These are phyloP conservation scores for Phyllotreta striolata DNA, from an alignment of 2,888 invertebrate species.

Conservation along the genomic window DNA sequence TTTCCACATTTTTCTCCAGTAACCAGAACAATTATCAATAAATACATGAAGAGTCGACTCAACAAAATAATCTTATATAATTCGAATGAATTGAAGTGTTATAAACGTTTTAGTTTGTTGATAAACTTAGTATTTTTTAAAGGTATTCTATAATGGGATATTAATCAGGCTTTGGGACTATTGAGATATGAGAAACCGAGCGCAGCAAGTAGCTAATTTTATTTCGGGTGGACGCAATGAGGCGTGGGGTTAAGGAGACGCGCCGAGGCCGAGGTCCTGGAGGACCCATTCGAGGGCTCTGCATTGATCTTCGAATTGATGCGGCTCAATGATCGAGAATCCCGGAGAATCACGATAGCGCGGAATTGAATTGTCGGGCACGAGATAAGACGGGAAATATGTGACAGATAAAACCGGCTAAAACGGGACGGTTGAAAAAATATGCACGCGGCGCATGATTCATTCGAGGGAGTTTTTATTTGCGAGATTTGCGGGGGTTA, in stretches of 20 bases:
- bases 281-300: constrained; percentile 28
- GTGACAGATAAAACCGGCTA: constrained; percentile 13
- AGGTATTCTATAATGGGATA: too few relatives aligned
- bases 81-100: too few relatives aligned
- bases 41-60: too few relatives aligned
- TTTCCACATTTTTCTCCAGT: constrained; percentile 9
- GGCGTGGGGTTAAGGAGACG: constrained; percentile 29
- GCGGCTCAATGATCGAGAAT: constrained; percentile 33
- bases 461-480: background rate
- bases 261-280: constrained; percentile 32
- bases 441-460: constrained; percentile 1
- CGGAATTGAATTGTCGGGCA: constrained; percentile 42
- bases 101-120: too few relatives aligned
- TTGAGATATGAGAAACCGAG: constrained; percentile 36
- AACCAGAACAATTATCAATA: too few relatives aligned
- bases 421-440: constrained; percentile 4
- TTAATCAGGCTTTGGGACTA: constrained; percentile 15
- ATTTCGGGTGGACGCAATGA: constrained; percentile 29
- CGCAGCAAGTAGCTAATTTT: constrained; percentile 40
- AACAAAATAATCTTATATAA: too few relatives aligned
- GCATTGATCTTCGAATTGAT: constrained; percentile 27
- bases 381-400: constrained; percentile 20
- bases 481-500: too few relatives aligned
- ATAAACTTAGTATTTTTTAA: too few relatives aligned
- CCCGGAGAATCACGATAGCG: constrained; percentile 37